A percentile compares a stretch with the other conserved stretches of the same genome.
Evolutionary conservation across 2,888 invertebrate genomes (phyloP).

Genomic region (Strigamia transsilvanica): DNA sequence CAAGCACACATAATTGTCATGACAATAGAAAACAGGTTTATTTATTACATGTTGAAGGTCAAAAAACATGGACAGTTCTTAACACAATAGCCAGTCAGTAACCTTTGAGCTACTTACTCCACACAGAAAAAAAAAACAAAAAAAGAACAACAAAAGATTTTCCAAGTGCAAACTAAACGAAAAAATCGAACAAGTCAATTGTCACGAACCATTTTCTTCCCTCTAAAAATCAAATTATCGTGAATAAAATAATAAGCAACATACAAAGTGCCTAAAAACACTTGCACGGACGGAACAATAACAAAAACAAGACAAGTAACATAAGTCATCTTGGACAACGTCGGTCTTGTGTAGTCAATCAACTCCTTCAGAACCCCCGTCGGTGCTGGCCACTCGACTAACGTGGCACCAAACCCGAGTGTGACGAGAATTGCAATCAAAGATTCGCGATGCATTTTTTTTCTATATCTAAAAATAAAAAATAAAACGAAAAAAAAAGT

Average conservation of each 20-base stretch:
- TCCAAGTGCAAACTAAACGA: neutral
- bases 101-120: constrained; percentile 38
- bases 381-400: constrained; percentile 12
- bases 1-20: constrained; percentile 5
- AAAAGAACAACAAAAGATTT: neutral
- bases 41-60: neutral
- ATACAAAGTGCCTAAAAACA: neutral
- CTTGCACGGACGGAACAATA: neutral
- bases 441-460: constrained; percentile 36
- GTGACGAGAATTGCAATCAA: neutral
- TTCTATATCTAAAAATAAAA: neutral
- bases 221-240: neutral
- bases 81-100: neutral
- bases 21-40: constrained; percentile 7
- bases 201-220: neutral
- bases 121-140: neutral
- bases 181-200: neutral
- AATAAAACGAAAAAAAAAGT: too few relatives aligned
- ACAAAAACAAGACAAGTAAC: neutral
- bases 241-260: neutral
- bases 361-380: neutral
- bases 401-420: constrained; percentile 26
- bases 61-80: neutral
- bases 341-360: neutral
- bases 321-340: neutral